Base-by-base conservation (phyloP, 2,113 vertebrate genomes). In the Grantiella picta region DNA sequence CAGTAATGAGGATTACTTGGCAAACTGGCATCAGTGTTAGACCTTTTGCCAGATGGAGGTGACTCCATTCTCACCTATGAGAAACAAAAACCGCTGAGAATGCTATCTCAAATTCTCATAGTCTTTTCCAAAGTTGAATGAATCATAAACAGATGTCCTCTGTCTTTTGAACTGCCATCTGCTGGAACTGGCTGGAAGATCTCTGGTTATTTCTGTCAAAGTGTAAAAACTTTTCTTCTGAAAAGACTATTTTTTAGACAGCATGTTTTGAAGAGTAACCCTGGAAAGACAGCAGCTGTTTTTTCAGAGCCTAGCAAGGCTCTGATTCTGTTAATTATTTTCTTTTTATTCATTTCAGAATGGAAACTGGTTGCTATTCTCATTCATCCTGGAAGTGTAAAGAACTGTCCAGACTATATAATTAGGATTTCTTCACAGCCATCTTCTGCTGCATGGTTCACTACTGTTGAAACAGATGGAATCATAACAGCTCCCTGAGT, bases 121-220 rank as follows among this genome's bases (percentile, higher is more conserved):
- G 56, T 68, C 75, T 90, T 97, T 96, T 86, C 15, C 50, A 77
- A 72, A 95, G 42, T 81, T 0, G 17, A 64, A 81, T 94, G 93
- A 96, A 60, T 94, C 82, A 95, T 31, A 78, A 83, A 25, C 90
- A 96, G 82, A 88, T 95, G 90, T 87, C 93, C 66, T 86, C 63
- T 86, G 56, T 75, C 91, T 94, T 94, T 95, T 96, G 90, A 95
- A 92, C 78, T 80, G 63, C 93, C 95, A 93, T 94, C 87, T 96
- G 93, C 54, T 90, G 59, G 60, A 93, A 93, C 68, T 88, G 64
- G 11, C 28, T 96, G 68, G 53, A 91, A 95, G 90, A 94, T 56
- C 35, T 86, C 82, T 91, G 54, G 54, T 60, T 92, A 90, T 95
- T 96, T 96, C 85, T 83, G 85, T 83, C 94, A 86, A 87, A 93